These are phyloP conservation scores for Pentalonia nigronervosa DNA, from an alignment of 1,140 invertebrate species.

Conservation along the genomic window DNA sequence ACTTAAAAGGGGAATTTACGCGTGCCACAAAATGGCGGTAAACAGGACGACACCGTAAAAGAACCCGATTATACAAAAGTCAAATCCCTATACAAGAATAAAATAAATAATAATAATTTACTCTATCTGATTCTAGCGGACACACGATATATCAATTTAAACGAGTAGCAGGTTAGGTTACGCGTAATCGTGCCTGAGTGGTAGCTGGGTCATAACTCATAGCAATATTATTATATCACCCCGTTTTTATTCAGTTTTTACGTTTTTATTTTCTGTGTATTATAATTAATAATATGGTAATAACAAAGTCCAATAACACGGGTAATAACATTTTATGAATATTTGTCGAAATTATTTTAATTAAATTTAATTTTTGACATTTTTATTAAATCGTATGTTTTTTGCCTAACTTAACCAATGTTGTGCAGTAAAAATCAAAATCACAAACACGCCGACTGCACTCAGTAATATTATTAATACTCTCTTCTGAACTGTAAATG, in stretches of 20 bases:
- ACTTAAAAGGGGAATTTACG: too few relatives aligned
- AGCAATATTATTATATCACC: neutral
- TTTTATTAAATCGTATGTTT: neutral
- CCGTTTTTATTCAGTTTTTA: neutral
- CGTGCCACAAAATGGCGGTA: neutral
- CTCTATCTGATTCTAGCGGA: neutral
- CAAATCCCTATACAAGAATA: neutral
- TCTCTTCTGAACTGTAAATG: neutral
- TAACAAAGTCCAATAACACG: conserved; percentile 11
- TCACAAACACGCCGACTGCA: neutral
- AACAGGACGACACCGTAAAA: neutral
- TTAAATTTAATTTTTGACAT: neutral
- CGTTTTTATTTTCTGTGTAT: neutral
- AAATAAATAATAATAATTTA: neutral
- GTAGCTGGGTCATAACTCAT: neutral
- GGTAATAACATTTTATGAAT: neutral
- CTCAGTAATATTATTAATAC: neutral
- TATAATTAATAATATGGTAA: conserved; percentile 19
- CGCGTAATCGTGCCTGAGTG: neutral
- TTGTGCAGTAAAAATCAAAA: neutral
- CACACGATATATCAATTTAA: neutral
- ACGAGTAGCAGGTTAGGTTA: neutral
- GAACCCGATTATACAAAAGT: neutral
- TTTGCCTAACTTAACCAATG: neutral
- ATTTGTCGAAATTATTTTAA: conserved; percentile 9